These are phyloP conservation scores for Cacatua alba DNA, from an alignment of 2,113 vertebrate genomes.

Conservation along the genomic window DNA sequence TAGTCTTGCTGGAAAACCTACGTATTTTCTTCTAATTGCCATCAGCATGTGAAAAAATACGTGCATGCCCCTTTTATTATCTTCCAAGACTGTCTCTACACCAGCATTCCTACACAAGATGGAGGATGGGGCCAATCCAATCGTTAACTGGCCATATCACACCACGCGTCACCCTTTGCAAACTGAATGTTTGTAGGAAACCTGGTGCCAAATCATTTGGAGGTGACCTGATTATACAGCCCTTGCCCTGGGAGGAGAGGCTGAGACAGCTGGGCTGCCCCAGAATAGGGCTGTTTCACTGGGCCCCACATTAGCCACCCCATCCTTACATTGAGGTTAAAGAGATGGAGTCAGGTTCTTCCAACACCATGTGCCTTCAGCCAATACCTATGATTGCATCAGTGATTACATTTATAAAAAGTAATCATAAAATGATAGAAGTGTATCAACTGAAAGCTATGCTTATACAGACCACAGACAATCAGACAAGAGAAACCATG, in stretches of 20 bases:
- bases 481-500: neutral
- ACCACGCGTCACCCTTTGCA: neutral
- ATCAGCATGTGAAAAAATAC: neutral
- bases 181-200: neutral
- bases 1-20: neutral
- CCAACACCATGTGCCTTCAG: neutral
- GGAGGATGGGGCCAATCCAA: neutral
- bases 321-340: accelerated
- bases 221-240: neutral
- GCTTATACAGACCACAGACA: neutral
- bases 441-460: neutral
- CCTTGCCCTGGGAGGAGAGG: neutral
- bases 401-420: neutral
- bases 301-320: accelerated
- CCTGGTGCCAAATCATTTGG: neutral
- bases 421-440: neutral
- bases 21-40: neutral
- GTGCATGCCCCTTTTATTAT: neutral
- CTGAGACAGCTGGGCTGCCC: neutral
- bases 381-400: neutral
- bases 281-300: neutral
- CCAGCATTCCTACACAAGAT: neutral
- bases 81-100: neutral
- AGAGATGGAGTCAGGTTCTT: neutral
- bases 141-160: neutral